Evolutionary conservation across 1,140 invertebrate genomes (phyloP).

Genomic region (Sitophilus oryzae): DNA sequence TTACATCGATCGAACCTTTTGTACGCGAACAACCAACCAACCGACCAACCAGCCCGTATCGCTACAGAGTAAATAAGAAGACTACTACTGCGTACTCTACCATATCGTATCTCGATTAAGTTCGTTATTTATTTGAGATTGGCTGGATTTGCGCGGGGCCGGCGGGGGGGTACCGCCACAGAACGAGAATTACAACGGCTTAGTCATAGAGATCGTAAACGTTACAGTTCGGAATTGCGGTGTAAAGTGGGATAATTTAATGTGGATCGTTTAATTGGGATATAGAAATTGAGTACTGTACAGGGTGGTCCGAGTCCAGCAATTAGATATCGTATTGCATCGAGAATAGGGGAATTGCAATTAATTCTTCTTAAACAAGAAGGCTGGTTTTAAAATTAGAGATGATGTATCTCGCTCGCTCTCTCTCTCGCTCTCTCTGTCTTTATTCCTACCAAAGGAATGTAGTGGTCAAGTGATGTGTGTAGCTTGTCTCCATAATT

Average conservation of each 20-base stretch:
- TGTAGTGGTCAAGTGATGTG: too few species aligned
- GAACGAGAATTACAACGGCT: not conserved
- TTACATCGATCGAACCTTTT: slow-evolving; percentile 3
- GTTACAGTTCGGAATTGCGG: not conserved
- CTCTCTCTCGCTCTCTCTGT: too few species aligned
- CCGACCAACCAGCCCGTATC: not conserved
- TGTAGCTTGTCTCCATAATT: too few species aligned
- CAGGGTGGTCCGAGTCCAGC: too few species aligned
- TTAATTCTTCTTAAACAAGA: too few species aligned
- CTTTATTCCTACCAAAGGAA: too few species aligned
- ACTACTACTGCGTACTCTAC: too few species aligned
- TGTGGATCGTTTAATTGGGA: not conserved
- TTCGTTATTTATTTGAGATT: not conserved
- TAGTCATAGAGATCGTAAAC: too few species aligned
- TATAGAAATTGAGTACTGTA: not conserved
- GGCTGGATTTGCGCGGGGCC: not conserved
- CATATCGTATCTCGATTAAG: not conserved
- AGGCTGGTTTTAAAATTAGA: too few species aligned
- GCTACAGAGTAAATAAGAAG: not conserved
- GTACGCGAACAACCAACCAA: not conserved
- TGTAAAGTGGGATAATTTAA: not conserved
- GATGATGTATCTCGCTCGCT: too few species aligned
- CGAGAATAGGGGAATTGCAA: too few species aligned
- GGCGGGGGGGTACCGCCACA: not conserved
- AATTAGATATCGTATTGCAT: too few species aligned